Evolutionary conservation across 1,140 invertebrate genomes (phyloP).

Genomic region (Zaprionus ghesquierei): DNA sequence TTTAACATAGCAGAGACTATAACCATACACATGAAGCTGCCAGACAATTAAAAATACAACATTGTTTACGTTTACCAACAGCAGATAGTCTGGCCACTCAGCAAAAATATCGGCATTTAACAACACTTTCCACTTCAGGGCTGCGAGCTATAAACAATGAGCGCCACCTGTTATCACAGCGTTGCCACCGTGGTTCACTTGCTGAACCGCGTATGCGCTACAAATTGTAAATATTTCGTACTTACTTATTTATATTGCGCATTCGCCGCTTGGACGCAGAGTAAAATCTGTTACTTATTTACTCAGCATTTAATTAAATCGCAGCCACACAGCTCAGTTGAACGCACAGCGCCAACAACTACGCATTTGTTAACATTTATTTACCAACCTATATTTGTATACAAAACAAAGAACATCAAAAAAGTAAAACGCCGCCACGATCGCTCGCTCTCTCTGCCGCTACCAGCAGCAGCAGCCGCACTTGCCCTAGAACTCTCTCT

Average conservation of each 20-base stretch:
- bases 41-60: background rate
- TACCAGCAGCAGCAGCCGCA: background rate
- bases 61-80: background rate
- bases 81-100: background rate
- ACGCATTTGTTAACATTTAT: slow-evolving; percentile 35
- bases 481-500: background rate
- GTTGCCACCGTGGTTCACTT: background rate
- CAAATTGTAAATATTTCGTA: background rate
- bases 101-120: background rate
- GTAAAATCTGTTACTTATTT: background rate
- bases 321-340: background rate
- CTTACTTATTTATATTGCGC: background rate
- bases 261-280: background rate
- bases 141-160: background rate
- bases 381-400: slow-evolving; percentile 29
- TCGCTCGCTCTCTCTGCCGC: background rate
- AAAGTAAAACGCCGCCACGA: background rate
- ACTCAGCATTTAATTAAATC: background rate
- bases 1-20: background rate
- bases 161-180: background rate
- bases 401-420: slow-evolving; percentile 25
- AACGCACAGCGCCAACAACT: slow-evolving; percentile 9
- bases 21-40: background rate
- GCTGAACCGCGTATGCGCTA: background rate
- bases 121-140: background rate